Conservation (phyloP, 2,113 vertebrate species). For the Cyanistes caeruleus region DNA sequence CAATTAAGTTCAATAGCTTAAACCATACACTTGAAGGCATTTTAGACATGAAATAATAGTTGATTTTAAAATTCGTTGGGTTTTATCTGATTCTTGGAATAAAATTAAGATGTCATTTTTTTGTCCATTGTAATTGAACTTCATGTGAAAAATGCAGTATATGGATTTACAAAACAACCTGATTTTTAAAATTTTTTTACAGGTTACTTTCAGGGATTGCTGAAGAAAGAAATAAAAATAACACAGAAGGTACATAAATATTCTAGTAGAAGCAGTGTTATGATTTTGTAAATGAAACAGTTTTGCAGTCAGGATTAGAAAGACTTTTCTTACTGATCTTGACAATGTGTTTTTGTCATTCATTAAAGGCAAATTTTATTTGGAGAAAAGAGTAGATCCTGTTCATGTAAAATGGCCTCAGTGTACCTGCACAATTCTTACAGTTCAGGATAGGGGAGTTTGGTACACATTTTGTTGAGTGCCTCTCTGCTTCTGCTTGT, state of each 20-base stretch:
- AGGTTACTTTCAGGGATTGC: slow-evolving; percentile 73
- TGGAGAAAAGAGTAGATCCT: neutral
- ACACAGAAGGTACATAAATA: slow-evolving; percentile 72
- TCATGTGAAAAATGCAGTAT: neutral
- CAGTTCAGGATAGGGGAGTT: neutral
- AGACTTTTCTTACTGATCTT: neutral
- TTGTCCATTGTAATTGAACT: neutral
- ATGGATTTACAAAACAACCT: neutral
- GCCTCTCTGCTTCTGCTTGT: neutral
- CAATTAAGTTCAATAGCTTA: neutral
- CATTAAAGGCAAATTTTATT: neutral
- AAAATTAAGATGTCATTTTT: neutral
- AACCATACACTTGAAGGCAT: neutral
- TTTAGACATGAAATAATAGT: neutral
- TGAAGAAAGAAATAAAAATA: slow-evolving; percentile 64
- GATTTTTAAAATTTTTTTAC: neutral
- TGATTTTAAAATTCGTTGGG: neutral
- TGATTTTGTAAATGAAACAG: neutral
- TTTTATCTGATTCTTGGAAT: neutral
- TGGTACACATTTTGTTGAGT: neutral
- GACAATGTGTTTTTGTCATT: neutral
- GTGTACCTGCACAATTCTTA: neutral
- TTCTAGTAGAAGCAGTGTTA: neutral
- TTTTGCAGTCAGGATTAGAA: neutral
- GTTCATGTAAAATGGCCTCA: neutral